Percentiles rank a stretch among this genome's conserved stretches.
phyloP scores from a whole-genome alignment of 2,113 vertebrate species.

The Pygoscelis antarcticus region DNA sequence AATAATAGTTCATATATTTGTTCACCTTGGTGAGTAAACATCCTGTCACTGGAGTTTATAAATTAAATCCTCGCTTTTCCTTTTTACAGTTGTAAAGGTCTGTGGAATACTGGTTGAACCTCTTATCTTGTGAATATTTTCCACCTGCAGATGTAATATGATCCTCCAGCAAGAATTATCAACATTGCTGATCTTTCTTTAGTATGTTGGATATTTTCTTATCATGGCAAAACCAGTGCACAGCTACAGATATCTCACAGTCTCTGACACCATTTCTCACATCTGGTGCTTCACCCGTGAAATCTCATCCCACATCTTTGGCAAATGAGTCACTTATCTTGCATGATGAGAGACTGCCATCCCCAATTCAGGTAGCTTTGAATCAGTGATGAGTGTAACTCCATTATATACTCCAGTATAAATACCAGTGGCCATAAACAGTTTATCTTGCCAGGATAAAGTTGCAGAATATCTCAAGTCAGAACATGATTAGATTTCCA shows the following conservation, averaged over 20 bases:
- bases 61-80: background rate
- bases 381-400: background rate
- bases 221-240: rapidly evolving
- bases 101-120: background rate
- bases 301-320: background rate
- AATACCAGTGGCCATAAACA: background rate
- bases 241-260: background rate
- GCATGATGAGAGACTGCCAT: background rate
- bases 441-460: background rate
- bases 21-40: background rate
- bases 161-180: background rate
- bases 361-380: background rate
- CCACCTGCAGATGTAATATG: background rate
- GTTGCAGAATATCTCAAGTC: background rate
- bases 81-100: background rate
- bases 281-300: rapidly evolving
- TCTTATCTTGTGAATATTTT: background rate
- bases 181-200: background rate
- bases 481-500: background rate
- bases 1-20: background rate
- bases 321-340: background rate
- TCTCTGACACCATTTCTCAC: background rate
- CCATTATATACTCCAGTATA: background rate
- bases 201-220: background rate
- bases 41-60: background rate